Evolutionary conservation across 2,888 invertebrate genomes (phyloP), one percentile per base, ranked within the genome.

Genomic region (Augiades crinisus): DNA sequence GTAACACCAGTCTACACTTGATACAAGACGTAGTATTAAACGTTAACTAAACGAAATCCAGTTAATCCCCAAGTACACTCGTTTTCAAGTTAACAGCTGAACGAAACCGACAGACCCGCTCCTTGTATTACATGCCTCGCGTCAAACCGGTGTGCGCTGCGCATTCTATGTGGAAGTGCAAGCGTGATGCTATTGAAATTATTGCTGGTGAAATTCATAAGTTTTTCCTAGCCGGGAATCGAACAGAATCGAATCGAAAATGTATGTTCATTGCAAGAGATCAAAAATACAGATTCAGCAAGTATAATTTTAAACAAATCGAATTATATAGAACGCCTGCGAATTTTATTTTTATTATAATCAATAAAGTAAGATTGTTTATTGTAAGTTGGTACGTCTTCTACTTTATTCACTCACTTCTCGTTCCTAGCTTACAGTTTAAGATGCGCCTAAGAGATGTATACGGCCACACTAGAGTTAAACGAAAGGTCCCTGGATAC

Each of bases 401-500:
- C n/a, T n/a, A n/a, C n/a, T n/a, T 30, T 5, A 10, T 12, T 30
- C 12, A 6, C 30, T 30, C 30, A 12, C 12, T 12, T 5, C 10
- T 30, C 30, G 30, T 30, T 43, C 3, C 3, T 10, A 17, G 17
- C 19, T 10, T 13, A 4, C 12, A 16, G 22, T 37, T 14, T 7
- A 13, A 16, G 21, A 13, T 5, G 22, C 6, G 13, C 30, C 14
- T 38, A 31, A 47, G 12, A 38, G 31, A 21, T 12, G 22, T n/a
- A 33, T 30, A 43, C 43, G 43, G 36, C 34, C 27, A 43, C 43
- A 30, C 27, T 36, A 27, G 57, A 51, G 53, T 54, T 59, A 53
- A 59, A 55, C 56, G 59, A 55, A 57, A 53, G 52, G 56, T 47
- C 56, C 61, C 55, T 45, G 55, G 54, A 67, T 65, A 68, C 67